Percentiles rank a stretch among this genome's conserved stretches.
Conservation (phyloP, 2,113 vertebrate genomes). For the Urocolius indicus region DNA sequence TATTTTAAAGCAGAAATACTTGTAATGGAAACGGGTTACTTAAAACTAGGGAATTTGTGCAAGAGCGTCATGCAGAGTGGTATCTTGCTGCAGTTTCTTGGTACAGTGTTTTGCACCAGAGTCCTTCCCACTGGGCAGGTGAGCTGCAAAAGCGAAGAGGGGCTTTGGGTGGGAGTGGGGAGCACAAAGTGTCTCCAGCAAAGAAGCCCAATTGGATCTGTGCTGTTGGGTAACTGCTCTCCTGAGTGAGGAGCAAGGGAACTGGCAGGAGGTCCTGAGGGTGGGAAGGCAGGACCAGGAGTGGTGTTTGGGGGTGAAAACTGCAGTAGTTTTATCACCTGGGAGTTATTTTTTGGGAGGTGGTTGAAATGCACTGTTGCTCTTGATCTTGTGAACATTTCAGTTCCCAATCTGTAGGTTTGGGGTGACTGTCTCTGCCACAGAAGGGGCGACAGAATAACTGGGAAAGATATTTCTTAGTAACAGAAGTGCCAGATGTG, state of each 20-base stretch:
- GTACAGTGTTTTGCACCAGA: background rate
- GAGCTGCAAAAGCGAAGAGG: background rate
- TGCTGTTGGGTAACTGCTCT: background rate
- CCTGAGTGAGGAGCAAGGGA: background rate
- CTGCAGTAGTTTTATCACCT: background rate
- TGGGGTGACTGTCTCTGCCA: background rate
- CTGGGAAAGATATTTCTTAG: no score
- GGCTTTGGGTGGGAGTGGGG: background rate
- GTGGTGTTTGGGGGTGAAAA: background rate
- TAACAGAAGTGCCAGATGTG: background rate
- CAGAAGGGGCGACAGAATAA: background rate
- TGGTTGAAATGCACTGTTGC: rapidly evolving
- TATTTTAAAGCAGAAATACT: background rate
- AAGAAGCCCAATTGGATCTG: background rate
- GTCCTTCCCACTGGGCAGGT: background rate
- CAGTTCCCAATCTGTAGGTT: background rate
- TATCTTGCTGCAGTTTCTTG: background rate
- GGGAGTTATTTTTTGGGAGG: background rate
- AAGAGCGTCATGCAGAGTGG: background rate
- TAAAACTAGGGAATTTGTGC: background rate
- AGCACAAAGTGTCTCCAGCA: background rate
- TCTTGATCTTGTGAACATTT: background rate
- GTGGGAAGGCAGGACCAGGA: background rate
- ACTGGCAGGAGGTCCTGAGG: background rate
- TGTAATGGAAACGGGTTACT: background rate